Evolutionary conservation across 2,888 invertebrate species (phyloP), one percentile per base, ranked within the genome.

Genomic region (Apotomis turbidana): DNA sequence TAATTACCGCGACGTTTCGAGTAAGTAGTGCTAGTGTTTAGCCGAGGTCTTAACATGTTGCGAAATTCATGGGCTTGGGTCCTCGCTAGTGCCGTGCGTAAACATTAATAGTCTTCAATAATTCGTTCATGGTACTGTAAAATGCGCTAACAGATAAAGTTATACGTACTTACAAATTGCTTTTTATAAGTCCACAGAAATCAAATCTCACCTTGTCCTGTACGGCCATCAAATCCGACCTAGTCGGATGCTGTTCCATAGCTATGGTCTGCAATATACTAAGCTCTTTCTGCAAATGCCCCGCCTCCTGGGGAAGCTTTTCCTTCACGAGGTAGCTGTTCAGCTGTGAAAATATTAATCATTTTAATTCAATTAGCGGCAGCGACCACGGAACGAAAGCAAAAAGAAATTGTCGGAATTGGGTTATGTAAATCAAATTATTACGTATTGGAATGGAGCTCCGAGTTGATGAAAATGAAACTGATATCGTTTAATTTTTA

Each of bases 281-380:
- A 52, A 97, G 92, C 79, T 96, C 95, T 78, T 95, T 95, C 81
- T 95, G 95, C 67, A 95, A 90, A 10, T 90, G 87, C 2, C 92
- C 87, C 59, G 96, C 91, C 86, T 98, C 98, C 78, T 95, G 95
- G 0, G 97, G 97, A 68, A 98, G 85, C 83, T 97, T 97, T 81
- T 97, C 97, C 75, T 96, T 96, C 0, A 95, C 95, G 74, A 98
- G 93, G 86, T 96, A 97, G 73, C 93, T 94, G 83, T 96, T 96
- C 54, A 96, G 94, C 88, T 93, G 77, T 68, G 85, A 85, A 76
- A 71, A 70, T 76, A 77, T 74, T 69, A 72, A 58, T 44, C 12
- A 80, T 61, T 46, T 44, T 5, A 27, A 66, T 59, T 68, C 55
- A 27, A 73, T 68, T 57, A 64, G 54, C 58, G 27, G 36, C 51